A percentile compares a stretch with the other conserved stretches of the same genome.
Conservation (phyloP, 1,140 invertebrate species). For the Cyclina sinensis region DNA sequence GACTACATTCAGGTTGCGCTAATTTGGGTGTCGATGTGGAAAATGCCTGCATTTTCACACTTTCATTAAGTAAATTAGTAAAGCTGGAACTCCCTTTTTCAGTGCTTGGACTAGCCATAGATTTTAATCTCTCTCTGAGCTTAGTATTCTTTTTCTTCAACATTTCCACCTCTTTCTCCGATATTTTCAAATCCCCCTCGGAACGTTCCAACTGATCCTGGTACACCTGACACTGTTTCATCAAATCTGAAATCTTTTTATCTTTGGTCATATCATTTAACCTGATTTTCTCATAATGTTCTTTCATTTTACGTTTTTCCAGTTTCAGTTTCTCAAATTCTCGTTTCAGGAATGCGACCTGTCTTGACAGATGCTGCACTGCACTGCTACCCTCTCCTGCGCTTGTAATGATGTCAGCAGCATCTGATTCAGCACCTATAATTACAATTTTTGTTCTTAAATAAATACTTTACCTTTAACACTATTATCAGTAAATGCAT, state of each 20-base stretch:
- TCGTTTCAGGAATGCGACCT: conserved; percentile 59
- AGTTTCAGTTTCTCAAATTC: conserved; percentile 64
- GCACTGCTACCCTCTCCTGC: conserved; percentile 50
- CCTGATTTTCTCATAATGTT: conserved; percentile 58
- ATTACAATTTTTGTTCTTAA: not conserved
- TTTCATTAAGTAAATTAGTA: conserved; percentile 54
- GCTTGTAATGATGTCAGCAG: conserved; percentile 46
- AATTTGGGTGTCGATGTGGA: conserved; percentile 60
- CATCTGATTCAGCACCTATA: conserved; percentile 53
- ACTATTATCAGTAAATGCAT: too few relatives aligned
- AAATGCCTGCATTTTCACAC: conserved; percentile 33
- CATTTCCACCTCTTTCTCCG: conserved; percentile 56
- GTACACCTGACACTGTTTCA: conserved; percentile 9
- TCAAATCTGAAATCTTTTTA: conserved; percentile 48
- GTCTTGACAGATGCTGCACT: conserved; percentile 37
- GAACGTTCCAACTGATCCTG: conserved; percentile 56
- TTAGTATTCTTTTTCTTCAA: conserved; percentile 53
- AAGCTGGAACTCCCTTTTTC: conserved; percentile 28
- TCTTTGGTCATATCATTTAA: not conserved
- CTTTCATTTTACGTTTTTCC: conserved; percentile 57
- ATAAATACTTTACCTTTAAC: too few relatives aligned
- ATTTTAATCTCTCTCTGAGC: conserved; percentile 30
- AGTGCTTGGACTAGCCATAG: not conserved
- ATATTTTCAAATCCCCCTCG: conserved; percentile 60
- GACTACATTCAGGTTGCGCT: conserved; percentile 2